Base-by-base conservation (phyloP, 2,113 vertebrate species). In the Cochlearius cochlearius region DNA sequence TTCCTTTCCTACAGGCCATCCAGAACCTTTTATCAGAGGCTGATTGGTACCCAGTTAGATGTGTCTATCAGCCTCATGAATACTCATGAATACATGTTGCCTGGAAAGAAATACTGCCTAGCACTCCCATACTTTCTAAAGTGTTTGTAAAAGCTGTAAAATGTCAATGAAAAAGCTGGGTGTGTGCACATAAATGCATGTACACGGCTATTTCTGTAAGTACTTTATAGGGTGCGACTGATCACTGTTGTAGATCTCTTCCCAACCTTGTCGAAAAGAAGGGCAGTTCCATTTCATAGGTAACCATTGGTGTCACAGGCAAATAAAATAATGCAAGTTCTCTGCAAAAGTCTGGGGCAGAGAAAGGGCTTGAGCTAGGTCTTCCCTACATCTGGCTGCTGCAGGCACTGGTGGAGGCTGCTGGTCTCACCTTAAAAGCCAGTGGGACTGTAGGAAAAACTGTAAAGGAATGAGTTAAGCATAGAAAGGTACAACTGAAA, bases 41-140 rank as follows among this genome's bases (percentile, higher is more conserved):
- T 23, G 39, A 0, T 1, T 52, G 26, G 23, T 59, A 27, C 16
- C 12, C 0, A 0, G 5, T 16, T 20, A 52, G 16, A 11, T 3
- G 14, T 45, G 27, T 27, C 12, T 11, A 3, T n/a, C 34, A 52
- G 21, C 7, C 36, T 49, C 21, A 21, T 4, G 27, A 66, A 10
- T 29, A 13, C 39, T 27, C 49, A 39, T 27, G 56, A 36, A 39
- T 36, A 32, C 17, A 3, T 1, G 3, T 4, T 59, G 14, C 55
- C 36, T 38, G 41, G n/a, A 63, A 80, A 80, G 15, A 47, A 88
- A 43, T 67, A 18, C 39, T n/a, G 15, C 47, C 6, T 12, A 12
- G 6, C 26, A 45, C 29, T 62, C 29, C 69, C 15, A 4, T n/a
- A 29, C 47, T 75, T 88, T 53, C 60, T 16, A 26, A 7, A 32